A percentile compares a stretch with the other conserved stretches of the same genome.
Conservation (phyloP, 1,140 invertebrate species). For the Leptopilina clavipes region DNA sequence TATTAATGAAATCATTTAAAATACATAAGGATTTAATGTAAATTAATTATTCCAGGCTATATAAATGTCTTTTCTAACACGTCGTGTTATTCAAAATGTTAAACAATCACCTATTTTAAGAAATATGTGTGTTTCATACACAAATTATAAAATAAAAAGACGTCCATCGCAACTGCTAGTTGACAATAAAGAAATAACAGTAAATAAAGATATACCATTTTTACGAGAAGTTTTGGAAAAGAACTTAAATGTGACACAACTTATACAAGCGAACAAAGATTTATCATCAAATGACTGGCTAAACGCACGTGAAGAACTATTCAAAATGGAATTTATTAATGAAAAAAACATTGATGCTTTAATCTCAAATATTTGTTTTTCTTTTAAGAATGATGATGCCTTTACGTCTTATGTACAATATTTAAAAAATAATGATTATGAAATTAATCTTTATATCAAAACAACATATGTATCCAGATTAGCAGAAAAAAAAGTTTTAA, state of each 20-base stretch:
- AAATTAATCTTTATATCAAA: conserved; percentile 75
- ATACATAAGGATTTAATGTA: no score
- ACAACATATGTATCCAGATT: conserved; percentile 77
- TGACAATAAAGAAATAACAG: no score
- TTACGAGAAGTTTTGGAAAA: neutral
- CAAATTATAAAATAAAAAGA: neutral
- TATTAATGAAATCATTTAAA: no score
- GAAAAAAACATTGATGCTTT: conserved; percentile 76
- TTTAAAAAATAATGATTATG: conserved; percentile 70
- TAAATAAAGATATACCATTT: neutral
- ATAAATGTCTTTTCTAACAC: conserved; percentile 5
- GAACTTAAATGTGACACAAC: neutral
- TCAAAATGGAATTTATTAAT: conserved; percentile 36
- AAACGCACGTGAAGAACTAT: conserved; percentile 39
- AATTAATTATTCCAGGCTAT: neutral
- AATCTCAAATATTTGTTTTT: conserved; percentile 74
- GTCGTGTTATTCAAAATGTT: neutral
- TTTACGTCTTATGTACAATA: conserved; percentile 77
- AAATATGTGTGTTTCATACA: neutral
- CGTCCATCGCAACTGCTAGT: no score
- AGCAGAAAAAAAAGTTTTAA: conserved; percentile 52
- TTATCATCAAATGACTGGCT: conserved; percentile 47
- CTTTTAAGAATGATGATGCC: conserved; percentile 67
- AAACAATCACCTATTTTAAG: neutral
- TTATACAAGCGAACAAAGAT: neutral